Conservation (phyloP, 2,888 invertebrate genomes). For the Calephelis perditalis region DNA sequence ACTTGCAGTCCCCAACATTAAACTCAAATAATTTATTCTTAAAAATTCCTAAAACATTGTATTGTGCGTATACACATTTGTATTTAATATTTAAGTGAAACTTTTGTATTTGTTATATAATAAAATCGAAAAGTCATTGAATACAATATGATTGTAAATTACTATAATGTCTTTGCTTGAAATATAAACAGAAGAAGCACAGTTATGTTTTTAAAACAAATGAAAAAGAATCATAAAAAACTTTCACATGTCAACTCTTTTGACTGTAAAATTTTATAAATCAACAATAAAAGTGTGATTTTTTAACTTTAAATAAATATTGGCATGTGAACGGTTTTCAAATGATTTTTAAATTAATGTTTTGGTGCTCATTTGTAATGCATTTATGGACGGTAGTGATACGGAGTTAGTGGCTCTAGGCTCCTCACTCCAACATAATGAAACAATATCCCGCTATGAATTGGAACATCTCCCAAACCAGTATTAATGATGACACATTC, state of each 20-base stretch:
- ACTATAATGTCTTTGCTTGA: not conserved
- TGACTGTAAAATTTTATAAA: not conserved
- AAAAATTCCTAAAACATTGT: slow-evolving; percentile 1
- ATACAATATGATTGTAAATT: slow-evolving; percentile 10
- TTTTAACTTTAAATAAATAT: not conserved
- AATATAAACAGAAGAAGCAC: no score
- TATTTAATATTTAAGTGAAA: slow-evolving; percentile 10
- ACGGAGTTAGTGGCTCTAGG: not conserved
- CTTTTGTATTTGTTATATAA: slow-evolving; percentile 6
- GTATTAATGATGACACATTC: slow-evolving; percentile 72
- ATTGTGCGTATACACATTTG: slow-evolving; percentile 7
- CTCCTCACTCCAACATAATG: not conserved
- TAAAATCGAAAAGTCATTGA: slow-evolving; percentile 10
- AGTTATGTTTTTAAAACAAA: slow-evolving; percentile 1
- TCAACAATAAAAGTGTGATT: not conserved
- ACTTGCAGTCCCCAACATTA: not conserved
- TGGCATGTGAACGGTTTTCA: not conserved
- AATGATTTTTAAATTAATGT: slow-evolving; percentile 1
- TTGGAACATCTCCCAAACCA: slow-evolving; percentile 42
- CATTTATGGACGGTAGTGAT: not conserved
- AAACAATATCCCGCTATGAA: slow-evolving; percentile 19
- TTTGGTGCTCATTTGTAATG: slow-evolving; percentile 8
- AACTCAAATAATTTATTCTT: slow-evolving; percentile 7
- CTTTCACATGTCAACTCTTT: not conserved
- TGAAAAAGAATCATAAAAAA: not conserved